Base-by-base conservation (phyloP, 2,888 invertebrate species). In the Tortricodes alternella region DNA sequence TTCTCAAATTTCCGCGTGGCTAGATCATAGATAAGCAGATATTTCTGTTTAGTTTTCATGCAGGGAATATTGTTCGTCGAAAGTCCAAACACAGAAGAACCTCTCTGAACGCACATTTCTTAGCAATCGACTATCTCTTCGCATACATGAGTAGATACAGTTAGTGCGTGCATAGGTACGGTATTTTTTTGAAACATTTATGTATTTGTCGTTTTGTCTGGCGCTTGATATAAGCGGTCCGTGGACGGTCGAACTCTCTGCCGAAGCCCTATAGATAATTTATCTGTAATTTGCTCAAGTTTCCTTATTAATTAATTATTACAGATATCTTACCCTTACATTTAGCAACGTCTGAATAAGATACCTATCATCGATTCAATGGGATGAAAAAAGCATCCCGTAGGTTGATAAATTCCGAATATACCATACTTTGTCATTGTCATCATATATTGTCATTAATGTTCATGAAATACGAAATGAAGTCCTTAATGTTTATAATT, bases 141-240 rank as follows among this genome's bases (percentile, higher is more conserved):
- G 15, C 11, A 16, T 29, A n/a, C 7, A 23, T 15, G 16, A 16
- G 13, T n/a, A 29, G 27, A 18, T 13, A n/a, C 9, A 53, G 35
- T 55, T 35, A 55, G 55, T 55, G 29, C 35, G 24, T 37, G 34
- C 35, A 16, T 15, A 15, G 29, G 23, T 19, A n/a, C n/a, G n/a
- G n/a, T 41, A 41, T 27, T 41, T 8, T 37, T 13, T 24, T 23
- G 29, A 11, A 29, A n/a, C 18, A 16, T 21, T 44, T 21, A 0
- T 13, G 15, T 16, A 32, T 18, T 15, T 32, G n/a, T 62, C 64
- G 52, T 71, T 73, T 74, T 67, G 68, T 70, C 68, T 69, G 64
- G 64, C 63, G 68, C 61, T 68, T 63, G 64, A 69, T 44, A 34
- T 46, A 70, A 76, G 73, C 63, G 48, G 61, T 53, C 66, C 67